Evolutionary conservation across 2,113 vertebrate genomes (phyloP), one percentile per base, ranked within the genome.

Genomic region (Psilopsiagon aymara): DNA sequence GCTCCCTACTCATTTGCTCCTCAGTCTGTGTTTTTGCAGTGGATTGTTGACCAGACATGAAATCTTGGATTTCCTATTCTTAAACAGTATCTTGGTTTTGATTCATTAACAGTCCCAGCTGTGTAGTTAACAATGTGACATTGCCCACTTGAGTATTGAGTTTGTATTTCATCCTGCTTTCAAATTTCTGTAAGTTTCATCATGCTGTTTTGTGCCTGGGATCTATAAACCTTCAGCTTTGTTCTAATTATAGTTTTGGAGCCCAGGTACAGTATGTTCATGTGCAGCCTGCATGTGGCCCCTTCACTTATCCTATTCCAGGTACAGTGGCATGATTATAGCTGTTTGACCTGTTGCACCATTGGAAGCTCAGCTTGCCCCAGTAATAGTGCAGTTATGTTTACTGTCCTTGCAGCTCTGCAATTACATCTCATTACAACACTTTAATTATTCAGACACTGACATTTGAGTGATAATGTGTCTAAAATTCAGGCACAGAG

Each of bases 351-450:
- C 93, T 91, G 73, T 95, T 91, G 87, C 82, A 91, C 84, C 92
- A 94, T 11, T 92, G 90, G 83, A 87, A 95, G 89, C 63, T 96
- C 92, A 94, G 59, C 59, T 75, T 94, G 82, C 94, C 77, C 96
- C 95, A 92, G 86, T 94, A 94, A 69, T 84, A 43, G 46, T 2
- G 19, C 92, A 90, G 79, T 92, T 96, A 31, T 97, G 92, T 97
- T 97, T 97, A 92, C 97, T 96, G 95, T 96, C 90, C 96, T 97
- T 97, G 95, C 83, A 92, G 67, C 60, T 92, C 94, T 95, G 87
- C 91, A 83, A 83, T 96, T 97, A 91, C 89, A n/a, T 83, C 82
- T 93, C 19, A 59, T 97, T 94, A 92, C 95, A 92, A 12, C 91
- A 91, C 78, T 49, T 87, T 91, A 94, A 89, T 96, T 96, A 94